phyloP scores from a whole-genome alignment of 2,797 vertebrate genomes.

The Onychomys leucogaster region DNA sequence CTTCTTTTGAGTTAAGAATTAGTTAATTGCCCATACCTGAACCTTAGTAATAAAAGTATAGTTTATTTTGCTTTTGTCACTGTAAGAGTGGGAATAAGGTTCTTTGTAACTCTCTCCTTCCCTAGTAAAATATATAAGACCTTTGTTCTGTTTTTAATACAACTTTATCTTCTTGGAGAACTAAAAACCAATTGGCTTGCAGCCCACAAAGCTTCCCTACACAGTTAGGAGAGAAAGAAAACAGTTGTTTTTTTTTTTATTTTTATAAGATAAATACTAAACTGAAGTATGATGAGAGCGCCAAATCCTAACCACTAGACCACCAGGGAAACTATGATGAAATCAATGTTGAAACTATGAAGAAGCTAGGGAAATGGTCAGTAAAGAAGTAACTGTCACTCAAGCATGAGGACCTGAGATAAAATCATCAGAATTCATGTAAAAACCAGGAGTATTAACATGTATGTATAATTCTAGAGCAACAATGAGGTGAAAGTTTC shows the following conservation, averaged over 20 bases:
- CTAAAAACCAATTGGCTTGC: background rate
- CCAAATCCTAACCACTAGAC: too few relatives aligned
- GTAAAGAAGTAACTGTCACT: background rate
- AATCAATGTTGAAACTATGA: background rate
- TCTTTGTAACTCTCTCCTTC: constrained; percentile 5
- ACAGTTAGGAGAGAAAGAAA: constrained; percentile 10
- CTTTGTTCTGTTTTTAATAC: constrained; percentile 5
- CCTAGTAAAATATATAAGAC: background rate
- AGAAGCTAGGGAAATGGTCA: background rate
- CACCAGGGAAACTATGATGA: too few relatives aligned
- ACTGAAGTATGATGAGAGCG: background rate
- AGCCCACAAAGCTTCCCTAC: background rate
- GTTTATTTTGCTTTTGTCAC: background rate
- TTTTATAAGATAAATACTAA: constrained; percentile 32
- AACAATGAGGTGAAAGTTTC: background rate
- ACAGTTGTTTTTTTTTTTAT: too few relatives aligned
- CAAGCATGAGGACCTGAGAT: background rate
- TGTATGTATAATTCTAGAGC: background rate
- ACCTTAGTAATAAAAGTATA: background rate
- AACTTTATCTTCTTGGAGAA: background rate
- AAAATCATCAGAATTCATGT: background rate
- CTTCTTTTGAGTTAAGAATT: background rate
- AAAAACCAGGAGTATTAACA: background rate
- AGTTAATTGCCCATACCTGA: background rate
- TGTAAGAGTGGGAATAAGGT: background rate